These are phyloP conservation scores for Salticus scenicus DNA, from an alignment of 2,888 invertebrate genomes.

Conservation along the genomic window DNA sequence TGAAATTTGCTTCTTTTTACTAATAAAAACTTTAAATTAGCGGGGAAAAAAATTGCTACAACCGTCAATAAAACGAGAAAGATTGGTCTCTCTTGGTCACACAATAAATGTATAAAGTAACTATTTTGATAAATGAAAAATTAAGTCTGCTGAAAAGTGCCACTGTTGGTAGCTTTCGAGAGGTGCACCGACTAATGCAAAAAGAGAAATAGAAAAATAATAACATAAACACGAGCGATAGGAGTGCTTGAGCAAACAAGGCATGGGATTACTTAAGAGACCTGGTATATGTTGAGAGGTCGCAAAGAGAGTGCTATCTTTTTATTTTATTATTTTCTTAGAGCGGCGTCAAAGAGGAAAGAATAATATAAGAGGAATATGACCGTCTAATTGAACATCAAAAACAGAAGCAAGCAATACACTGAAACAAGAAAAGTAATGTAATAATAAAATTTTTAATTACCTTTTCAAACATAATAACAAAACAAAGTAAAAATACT, in stretches of 20 bases:
- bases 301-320: not conserved
- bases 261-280: not conserved
- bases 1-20: too few relatives aligned
- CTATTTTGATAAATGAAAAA: not conserved
- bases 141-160: slow-evolving; percentile 1
- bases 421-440: too few relatives aligned
- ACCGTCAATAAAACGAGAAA: too few relatives aligned
- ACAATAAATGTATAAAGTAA: too few relatives aligned
- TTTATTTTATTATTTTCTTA: not conserved
- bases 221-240: slow-evolving; percentile 19
- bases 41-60: too few relatives aligned
- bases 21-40: too few relatives aligned
- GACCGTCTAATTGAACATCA: not conserved
- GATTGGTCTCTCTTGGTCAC: too few relatives aligned
- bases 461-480: too few relatives aligned
- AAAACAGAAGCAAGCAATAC: not conserved
- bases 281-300: slow-evolving; percentile 12
- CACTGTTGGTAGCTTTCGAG: slow-evolving; percentile 1
- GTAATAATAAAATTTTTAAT: too few relatives aligned
- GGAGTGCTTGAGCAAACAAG: slow-evolving; percentile 26
- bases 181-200: not conserved
- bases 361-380: not conserved
- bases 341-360: not conserved
- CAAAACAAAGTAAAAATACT: too few relatives aligned
- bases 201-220: slow-evolving; percentile 1